These are phyloP conservation scores for Archocentrus centrarchus DNA, from an alignment of 2,113 vertebrate species.

Conservation along the genomic window DNA sequence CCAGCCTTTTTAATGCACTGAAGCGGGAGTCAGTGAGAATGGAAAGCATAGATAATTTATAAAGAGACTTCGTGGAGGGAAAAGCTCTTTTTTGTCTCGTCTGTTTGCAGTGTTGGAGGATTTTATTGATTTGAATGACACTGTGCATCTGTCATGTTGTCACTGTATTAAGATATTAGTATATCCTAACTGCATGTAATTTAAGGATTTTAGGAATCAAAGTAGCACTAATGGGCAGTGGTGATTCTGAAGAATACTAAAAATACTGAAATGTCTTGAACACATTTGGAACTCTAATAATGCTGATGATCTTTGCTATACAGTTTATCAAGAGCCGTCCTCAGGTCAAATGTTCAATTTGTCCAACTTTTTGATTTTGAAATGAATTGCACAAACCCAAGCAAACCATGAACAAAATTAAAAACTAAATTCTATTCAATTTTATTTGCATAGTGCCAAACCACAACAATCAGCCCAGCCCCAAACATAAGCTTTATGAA, in stretches of 20 bases:
- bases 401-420: too few relatives aligned
- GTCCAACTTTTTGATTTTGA: not conserved
- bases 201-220: not conserved
- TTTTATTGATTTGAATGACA: conserved; percentile 12
- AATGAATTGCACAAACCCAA: not conserved
- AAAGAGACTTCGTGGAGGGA: not conserved
- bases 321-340: not conserved
- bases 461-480: too few relatives aligned
- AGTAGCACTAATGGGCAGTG: not conserved
- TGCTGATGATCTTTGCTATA: not conserved
- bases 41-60: conserved; percentile 36
- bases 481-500: too few relatives aligned
- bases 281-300: not conserved
- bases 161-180: conserved; percentile 2
- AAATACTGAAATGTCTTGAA: not conserved
- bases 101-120: not conserved
- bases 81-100: not conserved
- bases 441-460: too few relatives aligned
- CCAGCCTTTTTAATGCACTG: conserved; percentile 40
- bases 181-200: not conserved
- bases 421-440: not conserved
- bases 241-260: not conserved
- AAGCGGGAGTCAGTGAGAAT: conserved; percentile 25
- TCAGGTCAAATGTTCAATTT: not conserved
- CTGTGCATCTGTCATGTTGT: not conserved